Evolutionary conservation across 1,140 invertebrate genomes (phyloP).

Genomic region (Harpegnathos saltator): DNA sequence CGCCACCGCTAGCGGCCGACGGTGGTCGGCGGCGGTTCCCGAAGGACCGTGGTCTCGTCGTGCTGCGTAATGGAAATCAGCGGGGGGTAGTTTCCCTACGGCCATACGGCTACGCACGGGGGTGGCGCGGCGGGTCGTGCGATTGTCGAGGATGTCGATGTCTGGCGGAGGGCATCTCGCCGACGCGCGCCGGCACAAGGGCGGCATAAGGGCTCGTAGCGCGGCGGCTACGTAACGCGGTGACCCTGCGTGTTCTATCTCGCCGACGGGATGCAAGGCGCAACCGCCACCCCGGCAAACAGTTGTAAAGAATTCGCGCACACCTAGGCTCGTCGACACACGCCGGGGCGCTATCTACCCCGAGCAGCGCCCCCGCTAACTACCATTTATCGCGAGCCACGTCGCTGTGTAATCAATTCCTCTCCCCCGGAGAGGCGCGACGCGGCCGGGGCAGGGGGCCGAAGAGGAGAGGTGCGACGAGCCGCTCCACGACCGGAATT

Average conservation of each 20-base stretch:
- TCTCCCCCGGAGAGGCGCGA: constrained; percentile 31
- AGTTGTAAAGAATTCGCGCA: constrained; percentile 81
- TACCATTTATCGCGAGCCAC: constrained; percentile 74
- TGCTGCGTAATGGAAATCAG: constrained; percentile 74
- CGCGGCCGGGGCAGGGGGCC: too few relatives aligned
- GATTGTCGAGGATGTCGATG: constrained; percentile 53
- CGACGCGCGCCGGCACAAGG: too few relatives aligned
- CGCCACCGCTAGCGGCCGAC: too few relatives aligned
- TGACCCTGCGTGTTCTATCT: constrained; percentile 79
- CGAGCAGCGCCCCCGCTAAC: constrained; percentile 73
- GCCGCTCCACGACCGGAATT: constrained; percentile 68
- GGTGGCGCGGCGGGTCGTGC: constrained; percentile 12
- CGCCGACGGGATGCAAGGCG: constrained; percentile 70
- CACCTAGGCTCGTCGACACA: constrained; percentile 49
- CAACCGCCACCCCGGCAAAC: constrained; percentile 74
- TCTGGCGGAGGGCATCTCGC: constrained; percentile 16
- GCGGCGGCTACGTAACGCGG: constrained; percentile 49
- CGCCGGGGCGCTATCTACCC: constrained; percentile 75
- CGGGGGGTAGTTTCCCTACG: constrained; percentile 17
- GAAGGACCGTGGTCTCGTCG: constrained; percentile 15
- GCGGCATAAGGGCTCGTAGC: background rate
- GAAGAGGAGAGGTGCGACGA: too few relatives aligned
- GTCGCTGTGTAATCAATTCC: constrained; percentile 79
- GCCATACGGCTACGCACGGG: background rate
- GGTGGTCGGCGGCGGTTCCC: background rate